Percentiles rank a stretch among this genome's conserved stretches.
phyloP scores from a whole-genome alignment of 2,113 vertebrate species.

The Orthonyx spaldingii region DNA sequence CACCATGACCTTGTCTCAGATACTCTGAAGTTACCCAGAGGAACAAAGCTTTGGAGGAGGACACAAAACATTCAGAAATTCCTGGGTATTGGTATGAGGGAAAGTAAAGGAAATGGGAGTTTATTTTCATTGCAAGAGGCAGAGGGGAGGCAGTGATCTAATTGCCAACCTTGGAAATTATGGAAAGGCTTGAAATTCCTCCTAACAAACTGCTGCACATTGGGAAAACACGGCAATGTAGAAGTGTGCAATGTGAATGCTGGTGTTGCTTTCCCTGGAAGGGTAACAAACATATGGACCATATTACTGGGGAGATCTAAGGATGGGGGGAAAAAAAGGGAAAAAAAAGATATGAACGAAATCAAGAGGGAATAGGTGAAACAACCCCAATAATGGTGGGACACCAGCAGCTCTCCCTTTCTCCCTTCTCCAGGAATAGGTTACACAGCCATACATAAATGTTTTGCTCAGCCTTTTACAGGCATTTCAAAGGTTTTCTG shows the following conservation, averaged over 20 bases:
- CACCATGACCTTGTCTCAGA: neutral
- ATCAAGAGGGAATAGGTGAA: conserved; percentile 23
- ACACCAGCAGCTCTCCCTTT: neutral
- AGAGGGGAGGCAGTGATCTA: neutral
- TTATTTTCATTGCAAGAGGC: conserved; percentile 31
- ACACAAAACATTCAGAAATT: neutral
- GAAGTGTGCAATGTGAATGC: neutral
- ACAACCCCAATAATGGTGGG: neutral
- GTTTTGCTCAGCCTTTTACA: conserved; percentile 36
- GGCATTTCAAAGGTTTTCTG: conserved; percentile 12
- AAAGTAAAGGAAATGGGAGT: conserved; percentile 32
- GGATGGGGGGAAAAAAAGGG: neutral
- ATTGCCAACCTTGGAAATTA: conserved; percentile 25
- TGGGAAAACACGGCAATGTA: neutral
- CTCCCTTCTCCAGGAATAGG: neutral
- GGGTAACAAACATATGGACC: conserved; percentile 17
- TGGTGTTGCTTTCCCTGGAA: neutral
- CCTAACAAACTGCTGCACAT: neutral
- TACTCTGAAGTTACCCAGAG: neutral
- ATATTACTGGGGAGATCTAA: neutral
- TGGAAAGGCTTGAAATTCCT: conserved; percentile 20
- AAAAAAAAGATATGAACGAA: neutral
- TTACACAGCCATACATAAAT: neutral
- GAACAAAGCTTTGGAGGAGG: neutral
- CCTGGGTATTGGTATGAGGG: neutral